Percentiles rank a stretch among this genome's conserved stretches.
Conservation (phyloP, 2,888 invertebrate genomes). For the Sialis fuliginosa region DNA sequence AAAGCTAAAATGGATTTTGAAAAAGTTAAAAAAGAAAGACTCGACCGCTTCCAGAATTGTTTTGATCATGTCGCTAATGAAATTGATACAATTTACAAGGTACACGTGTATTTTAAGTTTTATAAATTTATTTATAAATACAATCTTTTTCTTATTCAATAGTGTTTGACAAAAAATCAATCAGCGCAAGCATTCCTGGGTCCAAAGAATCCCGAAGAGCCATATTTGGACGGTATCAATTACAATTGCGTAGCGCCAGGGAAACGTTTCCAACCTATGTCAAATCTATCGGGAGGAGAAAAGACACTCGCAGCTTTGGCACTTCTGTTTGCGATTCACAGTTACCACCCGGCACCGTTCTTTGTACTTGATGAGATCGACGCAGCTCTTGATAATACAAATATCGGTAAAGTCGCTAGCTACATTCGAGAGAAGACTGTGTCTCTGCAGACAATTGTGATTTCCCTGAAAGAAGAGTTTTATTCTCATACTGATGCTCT, state of each 20-base stretch:
- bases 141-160: slow-evolving; percentile 10
- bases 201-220: slow-evolving; percentile 98
- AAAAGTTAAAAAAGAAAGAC: slow-evolving; percentile 82
- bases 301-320: slow-evolving; percentile 98
- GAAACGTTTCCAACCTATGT: slow-evolving; percentile 98
- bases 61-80: slow-evolving; percentile 97
- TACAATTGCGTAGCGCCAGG: slow-evolving; percentile 99
- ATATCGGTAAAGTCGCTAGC: slow-evolving; percentile 96
- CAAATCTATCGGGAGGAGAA: slow-evolving; percentile 96
- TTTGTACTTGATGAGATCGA: slow-evolving; percentile 99
- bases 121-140: background rate
- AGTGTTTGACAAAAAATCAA: slow-evolving; percentile 82
- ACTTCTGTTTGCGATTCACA: slow-evolving; percentile 93
- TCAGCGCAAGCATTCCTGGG: slow-evolving; percentile 92
- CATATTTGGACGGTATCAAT: slow-evolving; percentile 95
- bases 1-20: slow-evolving; percentile 91
- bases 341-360: slow-evolving; percentile 95
- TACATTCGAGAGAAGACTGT: slow-evolving; percentile 86
- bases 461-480: slow-evolving; percentile 98
- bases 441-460: slow-evolving; percentile 92
- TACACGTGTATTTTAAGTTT: slow-evolving; percentile 17
- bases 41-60: slow-evolving; percentile 84
- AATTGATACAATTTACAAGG: slow-evolving; percentile 97
- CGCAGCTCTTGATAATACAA: slow-evolving; percentile 98
- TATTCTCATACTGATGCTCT: slow-evolving; percentile 95